These are phyloP conservation scores for Cheumatopsyche charites DNA, from an alignment of 1,140 invertebrate species.

Conservation along the genomic window DNA sequence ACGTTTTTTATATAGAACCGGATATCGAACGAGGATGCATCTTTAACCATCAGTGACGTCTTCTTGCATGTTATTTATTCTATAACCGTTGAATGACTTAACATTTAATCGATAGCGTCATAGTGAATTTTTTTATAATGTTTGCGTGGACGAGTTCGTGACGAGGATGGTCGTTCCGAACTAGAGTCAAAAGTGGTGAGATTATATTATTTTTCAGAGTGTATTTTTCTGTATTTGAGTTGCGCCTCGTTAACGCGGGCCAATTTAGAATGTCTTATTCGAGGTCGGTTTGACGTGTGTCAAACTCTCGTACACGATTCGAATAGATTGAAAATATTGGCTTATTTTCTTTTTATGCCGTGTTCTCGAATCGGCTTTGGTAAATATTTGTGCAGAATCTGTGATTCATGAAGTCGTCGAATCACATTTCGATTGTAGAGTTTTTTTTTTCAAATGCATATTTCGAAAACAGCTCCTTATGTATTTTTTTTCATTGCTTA, in stretches of 20 bases:
- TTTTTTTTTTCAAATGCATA: no score
- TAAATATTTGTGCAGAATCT: no score
- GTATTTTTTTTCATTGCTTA: no score
- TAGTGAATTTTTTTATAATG: background rate
- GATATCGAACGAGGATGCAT: background rate
- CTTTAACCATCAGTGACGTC: background rate
- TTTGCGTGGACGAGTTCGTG: conserved; percentile 13
- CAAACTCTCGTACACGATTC: no score
- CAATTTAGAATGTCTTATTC: no score
- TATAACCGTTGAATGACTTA: conserved; percentile 7
- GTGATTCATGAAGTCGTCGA: no score
- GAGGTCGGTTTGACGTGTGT: no score
- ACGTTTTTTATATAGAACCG: background rate
- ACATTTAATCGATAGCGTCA: conserved; percentile 25
- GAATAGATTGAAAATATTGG: no score
- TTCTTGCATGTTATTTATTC: background rate
- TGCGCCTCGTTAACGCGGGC: background rate
- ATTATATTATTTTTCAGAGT: background rate
- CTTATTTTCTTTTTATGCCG: no score
- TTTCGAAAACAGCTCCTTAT: no score
- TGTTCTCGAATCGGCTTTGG: no score
- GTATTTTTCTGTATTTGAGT: background rate
- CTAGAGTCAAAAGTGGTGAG: background rate
- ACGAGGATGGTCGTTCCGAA: background rate
- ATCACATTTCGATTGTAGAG: no score